A percentile compares a stretch with the other conserved stretches of the same genome.
phyloP scores from a whole-genome alignment of 2,113 vertebrate genomes.

The Motacilla alba region DNA sequence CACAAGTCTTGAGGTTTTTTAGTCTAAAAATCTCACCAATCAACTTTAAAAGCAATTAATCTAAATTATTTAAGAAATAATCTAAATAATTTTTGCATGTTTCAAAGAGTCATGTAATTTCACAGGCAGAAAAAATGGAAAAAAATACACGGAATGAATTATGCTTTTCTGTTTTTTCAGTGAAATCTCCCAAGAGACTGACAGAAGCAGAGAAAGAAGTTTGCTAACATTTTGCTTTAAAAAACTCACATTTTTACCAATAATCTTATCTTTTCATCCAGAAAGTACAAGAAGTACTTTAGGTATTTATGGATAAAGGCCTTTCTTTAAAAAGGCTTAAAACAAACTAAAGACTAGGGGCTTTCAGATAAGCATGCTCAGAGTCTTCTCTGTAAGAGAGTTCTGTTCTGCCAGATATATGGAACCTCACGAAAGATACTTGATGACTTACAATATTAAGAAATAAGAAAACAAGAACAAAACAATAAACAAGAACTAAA shows the following conservation, averaged over 20 bases:
- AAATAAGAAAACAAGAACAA: neutral
- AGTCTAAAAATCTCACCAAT: neutral
- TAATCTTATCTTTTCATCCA: neutral
- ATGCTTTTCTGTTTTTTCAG: neutral
- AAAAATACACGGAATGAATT: neutral
- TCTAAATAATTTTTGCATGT: neutral
- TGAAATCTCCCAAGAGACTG: neutral
- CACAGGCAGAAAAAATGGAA: neutral
- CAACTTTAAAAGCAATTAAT: neutral
- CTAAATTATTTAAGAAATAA: neutral
- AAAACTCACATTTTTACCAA: accelerated
- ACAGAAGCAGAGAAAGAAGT: neutral
- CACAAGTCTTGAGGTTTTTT: neutral
- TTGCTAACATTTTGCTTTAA: neutral
- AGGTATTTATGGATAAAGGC: neutral
- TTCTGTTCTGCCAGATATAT: neutral
- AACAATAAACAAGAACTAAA: neutral
- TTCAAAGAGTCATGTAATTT: neutral
- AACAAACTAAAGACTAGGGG: neutral
- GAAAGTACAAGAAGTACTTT: neutral
- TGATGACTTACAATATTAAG: neutral
- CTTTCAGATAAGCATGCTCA: neutral
- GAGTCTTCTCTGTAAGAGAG: neutral
- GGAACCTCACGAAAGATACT: neutral
- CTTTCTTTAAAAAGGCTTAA: neutral